Evolutionary conservation across 2,797 vertebrate genomes (phyloP), one percentile per base, ranked within the genome.

Genomic region (Cynodonichthys magdalenae): DNA sequence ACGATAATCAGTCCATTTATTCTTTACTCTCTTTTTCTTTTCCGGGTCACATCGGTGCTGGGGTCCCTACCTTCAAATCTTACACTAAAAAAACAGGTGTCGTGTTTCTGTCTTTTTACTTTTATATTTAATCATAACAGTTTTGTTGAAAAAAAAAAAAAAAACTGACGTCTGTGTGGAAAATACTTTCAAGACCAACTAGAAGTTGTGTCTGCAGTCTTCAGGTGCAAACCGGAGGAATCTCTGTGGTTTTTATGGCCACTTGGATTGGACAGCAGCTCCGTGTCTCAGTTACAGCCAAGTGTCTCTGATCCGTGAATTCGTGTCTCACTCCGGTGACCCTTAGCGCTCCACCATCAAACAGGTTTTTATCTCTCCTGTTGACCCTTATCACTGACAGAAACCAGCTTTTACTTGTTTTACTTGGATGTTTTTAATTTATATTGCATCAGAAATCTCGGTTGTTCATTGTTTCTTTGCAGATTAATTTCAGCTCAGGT

Each of bases 261-360:
- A 57, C 85, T 63, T 79, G 81, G 87, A 79, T 66, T 14, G 41
- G 47, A 53, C 80, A 86, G 64, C 74, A 77, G 83, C 70, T 80
- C 75, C 71, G 58, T 24, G 66, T 59, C 69, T 90, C 85, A 67
- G 85, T 90, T 92, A 83, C 88, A 89, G 68, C 52, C 36, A 49
- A 72, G 77, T 63, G 67, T 84, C 71, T 90, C 83, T 86, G 89
- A 92, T 91, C 83, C 88, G 69, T 84, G 59, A 76, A 66, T 78
- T 66, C 41, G 45, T 65, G 85, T 88, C 79, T 74, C 58, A 75
- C 82, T 87, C 66, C 79, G 79, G 52, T 84, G 81, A 74, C 59
- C 61, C 51, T 41, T 45, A 59, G 78, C 28, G 67, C 69, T 82
- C 74, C 77, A 86, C 83, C 83, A 83, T 77, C 54, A 74, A 62